Evolutionary conservation across 1,140 invertebrate genomes (phyloP).

Genomic region (Trachelipus rathkii): DNA sequence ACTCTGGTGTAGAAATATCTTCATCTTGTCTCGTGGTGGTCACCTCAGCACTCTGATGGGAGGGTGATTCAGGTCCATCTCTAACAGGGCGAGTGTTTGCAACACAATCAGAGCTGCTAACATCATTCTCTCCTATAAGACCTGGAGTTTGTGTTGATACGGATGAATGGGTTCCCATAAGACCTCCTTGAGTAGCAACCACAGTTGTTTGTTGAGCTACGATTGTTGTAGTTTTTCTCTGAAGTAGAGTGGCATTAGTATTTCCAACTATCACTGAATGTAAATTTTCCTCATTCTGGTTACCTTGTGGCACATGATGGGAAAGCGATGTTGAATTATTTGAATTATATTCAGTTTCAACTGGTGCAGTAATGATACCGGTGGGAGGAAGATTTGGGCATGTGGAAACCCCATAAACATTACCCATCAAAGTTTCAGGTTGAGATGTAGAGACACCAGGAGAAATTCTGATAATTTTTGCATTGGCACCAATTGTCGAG

Average conservation of each 20-base stretch:
- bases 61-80: constrained; percentile 33
- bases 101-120: constrained; percentile 42
- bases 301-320: constrained; percentile 30
- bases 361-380: constrained; percentile 29
- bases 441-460: constrained; percentile 28
- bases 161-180: constrained; percentile 38
- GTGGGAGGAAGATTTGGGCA: constrained; percentile 29
- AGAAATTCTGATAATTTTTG: neutral
- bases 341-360: constrained; percentile 25
- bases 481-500: neutral
- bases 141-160: constrained; percentile 43
- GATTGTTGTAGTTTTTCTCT: constrained; percentile 36
- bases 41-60: constrained; percentile 44
- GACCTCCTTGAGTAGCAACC: constrained; percentile 34
- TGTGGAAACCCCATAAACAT: constrained; percentile 30
- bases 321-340: constrained; percentile 31
- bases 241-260: constrained; percentile 35
- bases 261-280: constrained; percentile 32
- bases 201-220: constrained; percentile 37
- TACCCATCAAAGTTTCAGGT: constrained; percentile 28
- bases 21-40: constrained; percentile 43
- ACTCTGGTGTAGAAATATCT: constrained; percentile 18
- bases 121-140: constrained; percentile 41
- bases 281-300: constrained; percentile 32
- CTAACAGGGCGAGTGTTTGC: neutral